phyloP scores from a whole-genome alignment of 92 coral and sea anemone genomes.

The Palythoa grandiflora region DNA sequence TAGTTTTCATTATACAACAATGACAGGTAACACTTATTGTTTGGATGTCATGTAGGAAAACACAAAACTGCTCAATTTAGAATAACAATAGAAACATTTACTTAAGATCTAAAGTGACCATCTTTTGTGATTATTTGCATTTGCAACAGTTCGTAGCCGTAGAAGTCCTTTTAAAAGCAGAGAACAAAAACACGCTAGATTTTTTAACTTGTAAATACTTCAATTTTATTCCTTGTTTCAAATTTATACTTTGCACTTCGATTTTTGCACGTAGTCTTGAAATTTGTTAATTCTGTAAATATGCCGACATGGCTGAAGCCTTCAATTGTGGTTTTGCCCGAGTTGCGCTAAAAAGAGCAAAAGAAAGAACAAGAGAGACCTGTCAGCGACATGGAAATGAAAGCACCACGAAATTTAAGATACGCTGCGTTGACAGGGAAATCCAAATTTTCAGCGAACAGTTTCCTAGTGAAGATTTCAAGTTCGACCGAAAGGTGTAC shows the following conservation, averaged over 20 bases:
- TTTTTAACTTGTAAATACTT: conserved; percentile 2
- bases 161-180: background rate
- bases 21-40: conserved; percentile 11
- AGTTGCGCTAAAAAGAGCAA: conserved; percentile 6
- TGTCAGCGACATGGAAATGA: conserved; percentile 2
- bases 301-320: conserved; percentile 11
- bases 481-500: background rate
- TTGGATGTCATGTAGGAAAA: background rate
- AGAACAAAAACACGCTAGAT: background rate
- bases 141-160: background rate
- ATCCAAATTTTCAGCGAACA: background rate
- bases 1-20: conserved; percentile 8
- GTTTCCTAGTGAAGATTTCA: background rate
- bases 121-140: background rate
- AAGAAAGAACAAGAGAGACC: background rate
- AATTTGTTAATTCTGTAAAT: background rate
- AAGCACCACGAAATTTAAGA: conserved; percentile 14
- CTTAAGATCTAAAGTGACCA: background rate
- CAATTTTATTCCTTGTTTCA: background rate
- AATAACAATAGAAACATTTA: background rate
- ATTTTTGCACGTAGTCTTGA: background rate
- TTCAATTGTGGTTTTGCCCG: conserved; percentile 26
- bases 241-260: background rate
- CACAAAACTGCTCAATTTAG: background rate
- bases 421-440: background rate